These are phyloP conservation scores for Chrysogorgia sp. DNA, from an alignment of 92 coral and sea anemone genomes.

Conservation along the genomic window DNA sequence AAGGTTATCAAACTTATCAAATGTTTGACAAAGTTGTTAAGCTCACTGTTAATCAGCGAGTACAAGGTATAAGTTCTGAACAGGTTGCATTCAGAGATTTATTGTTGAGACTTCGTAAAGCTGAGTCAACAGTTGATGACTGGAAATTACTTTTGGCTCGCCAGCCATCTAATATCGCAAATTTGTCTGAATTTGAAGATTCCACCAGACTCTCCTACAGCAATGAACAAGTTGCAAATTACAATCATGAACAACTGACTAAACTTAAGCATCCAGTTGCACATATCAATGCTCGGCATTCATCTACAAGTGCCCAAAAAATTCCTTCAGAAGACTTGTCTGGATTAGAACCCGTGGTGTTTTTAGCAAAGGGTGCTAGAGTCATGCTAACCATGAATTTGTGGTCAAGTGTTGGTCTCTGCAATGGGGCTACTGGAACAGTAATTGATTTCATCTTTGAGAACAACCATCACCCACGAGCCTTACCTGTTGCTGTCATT, in stretches of 20 bases:
- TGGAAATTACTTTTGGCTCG: constrained; percentile 57
- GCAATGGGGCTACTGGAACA: too few relatives aligned
- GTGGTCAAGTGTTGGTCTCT: too few relatives aligned
- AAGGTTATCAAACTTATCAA: constrained; percentile 44
- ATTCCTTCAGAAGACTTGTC: constrained; percentile 20
- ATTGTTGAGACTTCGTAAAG: constrained; percentile 49
- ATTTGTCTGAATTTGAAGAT: not conserved
- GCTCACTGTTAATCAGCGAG: too few relatives aligned
- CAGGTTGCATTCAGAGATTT: constrained; percentile 56
- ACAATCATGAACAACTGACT: constrained; percentile 22
- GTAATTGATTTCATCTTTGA: too few relatives aligned
- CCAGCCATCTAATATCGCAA: constrained; percentile 14
- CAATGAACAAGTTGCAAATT: too few relatives aligned
- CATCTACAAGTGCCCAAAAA: not conserved
- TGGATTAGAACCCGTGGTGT: too few relatives aligned
- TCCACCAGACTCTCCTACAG: constrained; percentile 17
- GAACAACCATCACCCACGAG: constrained; percentile 19
- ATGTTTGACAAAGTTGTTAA: constrained; percentile 48
- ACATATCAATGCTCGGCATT: too few relatives aligned
- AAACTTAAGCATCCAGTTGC: constrained; percentile 33
- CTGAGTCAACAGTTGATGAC: constrained; percentile 56
- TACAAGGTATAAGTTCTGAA: constrained; percentile 49
- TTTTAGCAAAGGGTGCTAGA: too few relatives aligned
- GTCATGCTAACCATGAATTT: too few relatives aligned
- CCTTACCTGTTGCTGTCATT: constrained; percentile 30